Evolutionary conservation across 2,797 vertebrate genomes (phyloP).

Genomic region (Ispidina picta): DNA sequence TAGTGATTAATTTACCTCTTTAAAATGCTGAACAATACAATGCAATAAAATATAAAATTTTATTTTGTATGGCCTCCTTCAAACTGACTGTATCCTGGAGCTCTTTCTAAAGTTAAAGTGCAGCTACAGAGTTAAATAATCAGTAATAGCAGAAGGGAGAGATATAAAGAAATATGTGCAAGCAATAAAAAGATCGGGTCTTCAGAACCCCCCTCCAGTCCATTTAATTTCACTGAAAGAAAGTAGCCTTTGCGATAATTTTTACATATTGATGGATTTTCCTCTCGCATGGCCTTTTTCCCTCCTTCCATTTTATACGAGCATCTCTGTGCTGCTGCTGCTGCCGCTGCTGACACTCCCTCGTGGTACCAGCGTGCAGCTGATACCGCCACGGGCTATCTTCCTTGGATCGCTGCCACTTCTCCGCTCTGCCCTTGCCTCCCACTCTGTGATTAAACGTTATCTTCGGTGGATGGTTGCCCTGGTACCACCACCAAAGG

Average conservation of each 20-base stretch:
- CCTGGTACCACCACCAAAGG: not conserved
- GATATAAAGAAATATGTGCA: not conserved
- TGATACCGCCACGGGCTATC: not conserved
- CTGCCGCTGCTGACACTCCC: not conserved
- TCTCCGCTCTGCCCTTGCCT: not conserved
- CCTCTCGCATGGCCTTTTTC: not conserved
- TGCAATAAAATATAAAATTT: constrained; percentile 53
- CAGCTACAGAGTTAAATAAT: constrained; percentile 53
- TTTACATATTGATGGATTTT: constrained; percentile 33
- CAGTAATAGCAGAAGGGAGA: constrained; percentile 28
- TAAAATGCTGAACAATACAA: constrained; percentile 76
- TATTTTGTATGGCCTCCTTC: constrained; percentile 22
- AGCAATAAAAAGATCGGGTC: not conserved
- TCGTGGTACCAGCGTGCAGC: not conserved
- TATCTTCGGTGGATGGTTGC: not conserved
- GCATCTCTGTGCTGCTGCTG: not conserved
- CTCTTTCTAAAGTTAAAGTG: constrained; percentile 43
- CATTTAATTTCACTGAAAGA: constrained; percentile 49
- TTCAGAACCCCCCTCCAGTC: not conserved
- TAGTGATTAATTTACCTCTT: constrained; percentile 79
- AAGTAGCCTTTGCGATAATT: constrained; percentile 27
- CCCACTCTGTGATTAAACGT: not conserved
- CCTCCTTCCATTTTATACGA: not conserved
- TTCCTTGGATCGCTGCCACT: not conserved
- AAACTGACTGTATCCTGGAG: not conserved